Percentiles rank a stretch among this genome's conserved stretches.
These are phyloP conservation scores for Hesperophylax magnus DNA, from an alignment of 1,140 invertebrate genomes.

Conservation along the genomic window DNA sequence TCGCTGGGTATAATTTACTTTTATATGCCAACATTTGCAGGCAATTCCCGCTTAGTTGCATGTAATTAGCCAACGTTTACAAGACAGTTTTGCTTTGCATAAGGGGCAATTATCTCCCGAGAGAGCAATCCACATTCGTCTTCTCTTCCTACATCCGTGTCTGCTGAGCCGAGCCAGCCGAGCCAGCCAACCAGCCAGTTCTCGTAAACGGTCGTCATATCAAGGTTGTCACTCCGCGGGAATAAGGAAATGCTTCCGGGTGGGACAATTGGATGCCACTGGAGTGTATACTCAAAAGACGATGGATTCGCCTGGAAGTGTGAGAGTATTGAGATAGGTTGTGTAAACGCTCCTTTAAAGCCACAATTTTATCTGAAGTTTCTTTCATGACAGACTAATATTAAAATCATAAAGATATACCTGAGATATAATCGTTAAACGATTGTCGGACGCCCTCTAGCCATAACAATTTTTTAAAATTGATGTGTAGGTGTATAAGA, in stretches of 20 bases:
- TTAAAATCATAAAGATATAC: no score
- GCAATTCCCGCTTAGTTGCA: conserved; percentile 2
- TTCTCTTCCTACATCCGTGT: conserved; percentile 48
- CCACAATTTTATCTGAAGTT: no score
- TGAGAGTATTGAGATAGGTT: no score
- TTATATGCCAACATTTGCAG: conserved; percentile 18
- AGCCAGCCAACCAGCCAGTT: background rate
- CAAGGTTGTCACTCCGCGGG: background rate
- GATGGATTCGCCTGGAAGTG: no score
- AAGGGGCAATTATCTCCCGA: conserved; percentile 28
- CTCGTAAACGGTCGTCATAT: background rate
- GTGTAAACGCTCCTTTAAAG: no score
- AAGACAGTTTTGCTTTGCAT: conserved; percentile 10
- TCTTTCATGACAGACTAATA: no score
- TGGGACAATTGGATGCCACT: background rate
- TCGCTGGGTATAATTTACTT: conserved; percentile 27
- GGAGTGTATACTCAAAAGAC: no score
- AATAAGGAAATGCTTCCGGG: conserved; percentile 5
- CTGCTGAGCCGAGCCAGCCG: background rate
- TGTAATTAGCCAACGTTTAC: conserved; percentile 24
- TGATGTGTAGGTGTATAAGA: background rate
- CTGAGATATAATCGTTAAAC: no score
- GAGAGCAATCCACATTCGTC: conserved; percentile 25
- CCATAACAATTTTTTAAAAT: no score
- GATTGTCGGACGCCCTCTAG: no score